Conservation (phyloP, 2,797 vertebrate species). For the Acomys russatus region DNA sequence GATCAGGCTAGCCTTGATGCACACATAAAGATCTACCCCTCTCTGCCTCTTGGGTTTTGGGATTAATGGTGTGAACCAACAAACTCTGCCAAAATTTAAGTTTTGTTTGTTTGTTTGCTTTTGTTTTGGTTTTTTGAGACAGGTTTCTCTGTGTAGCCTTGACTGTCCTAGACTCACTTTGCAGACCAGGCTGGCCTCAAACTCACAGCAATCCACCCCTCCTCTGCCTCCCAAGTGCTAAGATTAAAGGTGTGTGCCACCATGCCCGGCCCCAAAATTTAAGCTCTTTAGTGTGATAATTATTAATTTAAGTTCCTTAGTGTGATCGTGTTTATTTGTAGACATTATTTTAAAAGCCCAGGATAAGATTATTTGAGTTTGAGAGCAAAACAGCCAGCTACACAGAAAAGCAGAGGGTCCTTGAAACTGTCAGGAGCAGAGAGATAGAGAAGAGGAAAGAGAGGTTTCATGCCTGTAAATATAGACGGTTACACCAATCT, state of each 20-base stretch:
- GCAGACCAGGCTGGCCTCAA: background rate
- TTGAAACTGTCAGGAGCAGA: background rate
- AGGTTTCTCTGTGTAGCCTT: no score
- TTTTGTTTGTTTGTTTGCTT: background rate
- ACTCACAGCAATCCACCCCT: background rate
- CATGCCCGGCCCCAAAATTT: background rate
- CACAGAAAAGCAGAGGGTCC: background rate
- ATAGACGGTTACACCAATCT: background rate
- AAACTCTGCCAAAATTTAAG: background rate
- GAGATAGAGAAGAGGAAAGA: no score
- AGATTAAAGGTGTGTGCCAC: background rate
- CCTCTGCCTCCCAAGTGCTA: background rate
- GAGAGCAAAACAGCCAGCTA: background rate
- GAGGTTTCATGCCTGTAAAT: background rate
- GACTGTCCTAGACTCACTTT: background rate
- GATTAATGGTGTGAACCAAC: background rate
- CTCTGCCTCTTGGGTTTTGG: background rate
- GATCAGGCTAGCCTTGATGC: background rate
- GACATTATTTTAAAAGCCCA: background rate
- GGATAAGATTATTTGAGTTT: background rate
- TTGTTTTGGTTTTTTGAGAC: no score
- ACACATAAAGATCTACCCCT: background rate
- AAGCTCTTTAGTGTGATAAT: background rate
- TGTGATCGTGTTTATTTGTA: background rate
- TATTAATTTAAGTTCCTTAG: background rate